Percentiles rank a stretch among this genome's conserved stretches.
Conservation (phyloP, 2,113 vertebrate species). For the Pardalotus punctatus region DNA sequence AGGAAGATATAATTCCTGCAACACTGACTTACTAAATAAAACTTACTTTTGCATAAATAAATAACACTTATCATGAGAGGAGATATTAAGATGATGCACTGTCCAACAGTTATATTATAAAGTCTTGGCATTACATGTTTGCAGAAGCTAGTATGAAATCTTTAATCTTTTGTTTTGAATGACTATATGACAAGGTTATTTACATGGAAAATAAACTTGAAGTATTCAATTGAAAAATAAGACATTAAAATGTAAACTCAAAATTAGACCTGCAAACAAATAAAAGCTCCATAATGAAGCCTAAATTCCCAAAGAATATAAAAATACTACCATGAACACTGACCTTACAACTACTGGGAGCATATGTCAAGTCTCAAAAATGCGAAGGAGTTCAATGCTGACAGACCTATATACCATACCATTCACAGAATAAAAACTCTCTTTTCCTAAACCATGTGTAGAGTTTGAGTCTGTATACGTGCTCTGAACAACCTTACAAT, state of each 20-base stretch:
- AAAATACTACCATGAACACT: neutral
- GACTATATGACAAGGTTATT: neutral
- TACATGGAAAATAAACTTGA: neutral
- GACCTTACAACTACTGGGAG: neutral
- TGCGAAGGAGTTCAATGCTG: neutral
- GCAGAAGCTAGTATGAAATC: neutral
- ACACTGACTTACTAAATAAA: neutral
- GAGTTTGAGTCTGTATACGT: neutral
- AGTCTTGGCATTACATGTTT: neutral
- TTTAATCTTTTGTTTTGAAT: neutral
- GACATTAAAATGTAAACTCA: neutral
- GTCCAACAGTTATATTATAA: neutral
- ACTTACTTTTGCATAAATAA: neutral
- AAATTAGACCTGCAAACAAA: neutral
- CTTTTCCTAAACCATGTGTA: neutral
- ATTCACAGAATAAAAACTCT: neutral
- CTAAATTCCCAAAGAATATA: neutral
- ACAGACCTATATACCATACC: neutral
- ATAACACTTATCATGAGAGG: neutral
- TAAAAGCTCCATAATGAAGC: neutral
- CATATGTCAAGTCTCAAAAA: neutral
- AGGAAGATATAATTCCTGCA: neutral
- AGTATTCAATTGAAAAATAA: neutral
- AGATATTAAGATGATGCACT: neutral
- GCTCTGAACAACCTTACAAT: neutral